Base-by-base conservation (phyloP, 2,888 invertebrate species). In the Drosophila pegasa region DNA sequence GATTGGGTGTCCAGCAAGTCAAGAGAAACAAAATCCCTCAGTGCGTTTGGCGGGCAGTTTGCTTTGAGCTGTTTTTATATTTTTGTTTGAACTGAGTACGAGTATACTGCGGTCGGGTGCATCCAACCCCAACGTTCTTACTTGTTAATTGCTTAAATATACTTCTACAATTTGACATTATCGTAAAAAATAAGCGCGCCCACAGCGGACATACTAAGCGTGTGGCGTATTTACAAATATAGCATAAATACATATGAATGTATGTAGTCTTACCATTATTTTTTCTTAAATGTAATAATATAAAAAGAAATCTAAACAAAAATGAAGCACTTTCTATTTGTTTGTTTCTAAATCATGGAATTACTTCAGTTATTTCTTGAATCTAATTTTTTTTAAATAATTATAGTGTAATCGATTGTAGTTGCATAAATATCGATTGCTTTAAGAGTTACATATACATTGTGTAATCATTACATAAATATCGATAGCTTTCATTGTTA, bases 101-200 rank as follows among this genome's bases (percentile, higher is more conserved):
- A 41, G 41, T 29, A 45, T 45, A 9, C 9, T 25, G 45, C 10
- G 14, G 22, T 22, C 22, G 41, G 41, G 4, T 16, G 9, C 27
- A 16, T 14, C 25, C n/a, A 25, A 27, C 7, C 12, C 5, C 6
- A 20, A 43, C 3, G 7, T 27, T 29, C 45, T 29, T 48, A n/a
- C 14, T 22, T 48, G 48, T 48, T 27, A 37, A 37, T 27, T 37
- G 16, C 25, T 51, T 37, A 16, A 51, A 51, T 37, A 37, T 51
- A 18, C 8, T 51, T 51, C 25, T 27, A 50, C 29, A 50, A 14
- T 37, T 51, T 37, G 37, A 37, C 37, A 18, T 31, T 16, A 14
- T 37, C 8, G 25, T 27, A 37, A n/a, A 9, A 16, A 8, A 25
- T 6, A 9, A 10, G 33, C 18, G 22, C 22, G 27, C 20, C 16